phyloP scores from a whole-genome alignment of 1,140 invertebrate species.

The Brachionus rotundiformis region DNA sequence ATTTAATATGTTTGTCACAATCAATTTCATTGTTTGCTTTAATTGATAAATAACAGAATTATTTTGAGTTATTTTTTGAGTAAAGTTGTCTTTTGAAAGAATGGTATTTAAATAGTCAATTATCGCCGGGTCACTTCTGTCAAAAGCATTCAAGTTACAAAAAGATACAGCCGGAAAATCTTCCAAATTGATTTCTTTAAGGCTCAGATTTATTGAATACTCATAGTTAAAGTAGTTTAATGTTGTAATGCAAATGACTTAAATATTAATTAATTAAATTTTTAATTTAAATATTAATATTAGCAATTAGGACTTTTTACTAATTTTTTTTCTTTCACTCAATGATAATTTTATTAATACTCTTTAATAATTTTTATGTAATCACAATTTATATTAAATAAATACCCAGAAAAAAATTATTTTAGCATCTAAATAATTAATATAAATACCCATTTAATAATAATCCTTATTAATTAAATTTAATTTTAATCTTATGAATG shows the following conservation, averaged over 20 bases:
- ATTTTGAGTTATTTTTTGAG: not conserved
- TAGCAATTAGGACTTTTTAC: too few species aligned
- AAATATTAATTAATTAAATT: too few species aligned
- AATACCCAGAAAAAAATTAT: too few species aligned
- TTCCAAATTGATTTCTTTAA: not conserved
- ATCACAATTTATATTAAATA: too few species aligned
- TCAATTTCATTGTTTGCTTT: not conserved
- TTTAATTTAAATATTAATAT: too few species aligned
- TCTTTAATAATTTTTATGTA: too few species aligned
- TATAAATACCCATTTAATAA: too few species aligned
- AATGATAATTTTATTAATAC: too few species aligned
- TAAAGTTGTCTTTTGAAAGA: not conserved
- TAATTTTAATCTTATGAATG: too few species aligned
- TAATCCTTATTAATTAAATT: too few species aligned
- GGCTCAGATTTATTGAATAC: not conserved
- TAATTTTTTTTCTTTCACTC: too few species aligned
- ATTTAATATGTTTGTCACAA: not conserved
- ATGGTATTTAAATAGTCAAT: not conserved
- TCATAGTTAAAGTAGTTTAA: not conserved
- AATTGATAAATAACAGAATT: not conserved
- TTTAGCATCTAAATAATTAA: too few species aligned
- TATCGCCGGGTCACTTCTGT: conserved; percentile 45
- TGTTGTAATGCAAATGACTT: not conserved
- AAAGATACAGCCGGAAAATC: conserved; percentile 12
- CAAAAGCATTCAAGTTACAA: conserved; percentile 12